Conservation (phyloP, 2,797 vertebrate genomes). For the Platyrinchus mystaceus region DNA sequence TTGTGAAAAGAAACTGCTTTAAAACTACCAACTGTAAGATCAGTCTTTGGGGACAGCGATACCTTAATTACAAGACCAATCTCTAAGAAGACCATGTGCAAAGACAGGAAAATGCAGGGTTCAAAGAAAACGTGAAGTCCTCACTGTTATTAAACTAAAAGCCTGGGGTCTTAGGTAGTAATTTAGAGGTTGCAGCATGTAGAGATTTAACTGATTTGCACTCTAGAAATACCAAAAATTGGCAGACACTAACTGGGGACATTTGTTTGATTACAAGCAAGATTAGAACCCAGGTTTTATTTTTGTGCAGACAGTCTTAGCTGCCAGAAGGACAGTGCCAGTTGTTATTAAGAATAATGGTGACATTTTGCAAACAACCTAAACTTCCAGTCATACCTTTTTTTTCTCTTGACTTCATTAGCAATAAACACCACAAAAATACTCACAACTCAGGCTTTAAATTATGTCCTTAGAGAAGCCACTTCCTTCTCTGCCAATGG, state of each 20-base stretch:
- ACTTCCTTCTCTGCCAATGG: neutral
- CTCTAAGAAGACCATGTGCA: neutral
- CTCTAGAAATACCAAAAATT: neutral
- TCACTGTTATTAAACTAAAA: neutral
- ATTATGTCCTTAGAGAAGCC: slow-evolving; percentile 28
- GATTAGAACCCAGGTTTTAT: neutral
- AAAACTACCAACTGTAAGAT: neutral
- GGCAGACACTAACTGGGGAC: neutral
- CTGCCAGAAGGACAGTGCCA: neutral
- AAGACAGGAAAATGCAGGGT: neutral
- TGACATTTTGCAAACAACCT: neutral
- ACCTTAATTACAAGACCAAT: neutral
- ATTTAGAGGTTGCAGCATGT: neutral
- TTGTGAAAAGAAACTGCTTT: neutral
- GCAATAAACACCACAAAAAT: slow-evolving; percentile 43
- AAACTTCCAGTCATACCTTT: neutral
- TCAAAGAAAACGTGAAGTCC: neutral
- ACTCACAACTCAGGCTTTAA: slow-evolving; percentile 14
- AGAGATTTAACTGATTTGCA: neutral
- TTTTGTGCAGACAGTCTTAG: neutral
- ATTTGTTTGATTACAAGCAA: neutral
- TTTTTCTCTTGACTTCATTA: neutral
- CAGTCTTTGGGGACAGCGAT: neutral
- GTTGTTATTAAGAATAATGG: neutral
- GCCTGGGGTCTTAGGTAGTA: neutral